Conservation (phyloP, 2,888 invertebrate species). For the Parnassius smintheus region DNA sequence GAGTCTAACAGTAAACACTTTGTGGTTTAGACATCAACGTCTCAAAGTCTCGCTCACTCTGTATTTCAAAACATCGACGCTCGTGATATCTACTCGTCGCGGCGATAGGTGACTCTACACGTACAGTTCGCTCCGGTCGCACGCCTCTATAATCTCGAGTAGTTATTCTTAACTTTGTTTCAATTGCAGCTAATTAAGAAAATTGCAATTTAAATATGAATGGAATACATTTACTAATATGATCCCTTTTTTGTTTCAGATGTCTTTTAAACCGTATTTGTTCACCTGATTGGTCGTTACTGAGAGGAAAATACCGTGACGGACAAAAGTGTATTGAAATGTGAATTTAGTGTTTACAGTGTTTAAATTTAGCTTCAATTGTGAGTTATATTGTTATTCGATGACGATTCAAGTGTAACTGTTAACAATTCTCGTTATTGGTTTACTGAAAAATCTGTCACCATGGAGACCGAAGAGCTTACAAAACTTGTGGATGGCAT, state of each 20-base stretch:
- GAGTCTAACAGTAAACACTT: conserved; percentile 44
- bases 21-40: conserved; percentile 62
- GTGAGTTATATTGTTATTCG: conserved; percentile 52
- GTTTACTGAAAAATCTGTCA: conserved; percentile 59
- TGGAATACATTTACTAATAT: not conserved
- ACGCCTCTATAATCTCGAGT: conserved; percentile 47
- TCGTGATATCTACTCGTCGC: conserved; percentile 20
- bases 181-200: not conserved
- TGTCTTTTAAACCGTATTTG: conserved; percentile 67
- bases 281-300: conserved; percentile 57
- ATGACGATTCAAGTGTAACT: conserved; percentile 74
- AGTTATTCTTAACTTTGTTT: conserved; percentile 15
- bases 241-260: conserved; percentile 67
- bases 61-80: conserved; percentile 26
- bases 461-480: conserved; percentile 93
- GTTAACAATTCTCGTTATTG: conserved; percentile 43
- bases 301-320: conserved; percentile 41
- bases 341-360: conserved; percentile 71
- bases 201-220: not conserved
- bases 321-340: conserved; percentile 62
- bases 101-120: conserved; percentile 36
- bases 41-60: conserved; percentile 44
- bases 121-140: conserved; percentile 60
- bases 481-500: conserved; percentile 95
- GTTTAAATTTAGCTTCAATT: conserved; percentile 63